A percentile compares a stretch with the other conserved stretches of the same genome.
Conservation (phyloP, 1,140 invertebrate genomes). For the Drosophila kepulauana region DNA sequence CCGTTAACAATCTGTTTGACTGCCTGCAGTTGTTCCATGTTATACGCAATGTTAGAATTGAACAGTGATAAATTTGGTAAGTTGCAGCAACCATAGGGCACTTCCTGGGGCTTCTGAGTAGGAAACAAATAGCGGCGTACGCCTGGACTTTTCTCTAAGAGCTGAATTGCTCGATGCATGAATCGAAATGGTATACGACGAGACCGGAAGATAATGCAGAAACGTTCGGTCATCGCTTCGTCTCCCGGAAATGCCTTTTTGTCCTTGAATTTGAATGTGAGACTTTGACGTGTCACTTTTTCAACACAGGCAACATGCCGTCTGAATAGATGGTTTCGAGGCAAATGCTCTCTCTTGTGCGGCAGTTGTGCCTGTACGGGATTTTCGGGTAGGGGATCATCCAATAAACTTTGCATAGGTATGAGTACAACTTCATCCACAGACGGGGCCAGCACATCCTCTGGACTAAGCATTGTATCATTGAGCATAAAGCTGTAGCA, state of each 20-base stretch:
- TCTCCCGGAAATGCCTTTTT: background rate
- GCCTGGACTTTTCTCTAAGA: slow-evolving; percentile 45
- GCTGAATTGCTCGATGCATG: slow-evolving; percentile 66
- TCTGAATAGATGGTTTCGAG: slow-evolving; percentile 7
- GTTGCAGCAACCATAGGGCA: background rate
- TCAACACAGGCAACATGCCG: slow-evolving; percentile 55
- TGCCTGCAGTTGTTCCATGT: slow-evolving; percentile 71
- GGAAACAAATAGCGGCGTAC: slow-evolving; percentile 69
- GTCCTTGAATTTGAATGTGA: slow-evolving; percentile 44
- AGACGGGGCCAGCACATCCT: slow-evolving; percentile 51
- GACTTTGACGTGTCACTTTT: slow-evolving; percentile 34
- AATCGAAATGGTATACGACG: slow-evolving; percentile 51
- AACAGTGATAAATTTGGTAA: slow-evolving; percentile 38
- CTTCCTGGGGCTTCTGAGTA: background rate
- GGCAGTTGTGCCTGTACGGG: slow-evolving; percentile 45
- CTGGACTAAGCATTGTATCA: slow-evolving; percentile 31
- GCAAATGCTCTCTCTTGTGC: slow-evolving; percentile 51
- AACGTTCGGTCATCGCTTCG: background rate
- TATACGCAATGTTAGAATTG: slow-evolving; percentile 53
- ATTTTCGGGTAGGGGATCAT: slow-evolving; percentile 31
- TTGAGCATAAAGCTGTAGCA: slow-evolving; percentile 3
- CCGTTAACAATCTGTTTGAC: slow-evolving; percentile 65
- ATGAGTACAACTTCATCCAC: slow-evolving; percentile 72
- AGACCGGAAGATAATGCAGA: slow-evolving; percentile 63
- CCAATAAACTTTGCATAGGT: slow-evolving; percentile 54